These are phyloP conservation scores for Torymus aiolomorphi DNA, from an alignment of 2,888 invertebrate genomes.

Conservation along the genomic window DNA sequence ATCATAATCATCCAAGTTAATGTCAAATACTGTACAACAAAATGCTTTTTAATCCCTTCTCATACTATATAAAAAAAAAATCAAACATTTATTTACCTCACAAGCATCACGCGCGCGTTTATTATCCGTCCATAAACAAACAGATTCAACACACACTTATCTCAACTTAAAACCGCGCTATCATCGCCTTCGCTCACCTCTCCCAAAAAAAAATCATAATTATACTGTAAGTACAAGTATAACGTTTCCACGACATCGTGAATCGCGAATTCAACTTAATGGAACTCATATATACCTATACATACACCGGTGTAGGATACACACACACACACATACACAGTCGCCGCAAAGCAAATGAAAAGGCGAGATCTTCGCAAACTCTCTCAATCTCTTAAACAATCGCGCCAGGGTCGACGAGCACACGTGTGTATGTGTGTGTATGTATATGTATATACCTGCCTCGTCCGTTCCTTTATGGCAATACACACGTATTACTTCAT, in stretches of 20 bases:
- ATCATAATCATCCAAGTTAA: constrained; percentile 17
- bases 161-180: background rate
- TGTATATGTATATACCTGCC: no score
- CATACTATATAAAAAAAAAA: no score
- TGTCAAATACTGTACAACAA: no score
- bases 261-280: constrained; percentile 39
- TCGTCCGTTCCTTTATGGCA: constrained; percentile 38
- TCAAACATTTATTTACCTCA: no score
- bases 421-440: background rate
- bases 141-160: no score
- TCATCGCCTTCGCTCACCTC: background rate
- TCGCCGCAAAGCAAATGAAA: constrained; percentile 14
- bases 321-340: background rate
- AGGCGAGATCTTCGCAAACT: constrained; percentile 24
- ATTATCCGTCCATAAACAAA: no score
- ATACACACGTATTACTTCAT: constrained; percentile 52
- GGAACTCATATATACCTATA: background rate
- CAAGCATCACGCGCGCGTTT: no score
- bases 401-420: constrained; percentile 51
- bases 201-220: background rate
- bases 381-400: constrained; percentile 49
- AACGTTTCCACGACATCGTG: background rate
- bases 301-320: constrained; percentile 6
- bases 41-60: no score
- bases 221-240: background rate